phyloP scores from a whole-genome alignment of 2,797 vertebrate species.

The Cossypha caffra region DNA sequence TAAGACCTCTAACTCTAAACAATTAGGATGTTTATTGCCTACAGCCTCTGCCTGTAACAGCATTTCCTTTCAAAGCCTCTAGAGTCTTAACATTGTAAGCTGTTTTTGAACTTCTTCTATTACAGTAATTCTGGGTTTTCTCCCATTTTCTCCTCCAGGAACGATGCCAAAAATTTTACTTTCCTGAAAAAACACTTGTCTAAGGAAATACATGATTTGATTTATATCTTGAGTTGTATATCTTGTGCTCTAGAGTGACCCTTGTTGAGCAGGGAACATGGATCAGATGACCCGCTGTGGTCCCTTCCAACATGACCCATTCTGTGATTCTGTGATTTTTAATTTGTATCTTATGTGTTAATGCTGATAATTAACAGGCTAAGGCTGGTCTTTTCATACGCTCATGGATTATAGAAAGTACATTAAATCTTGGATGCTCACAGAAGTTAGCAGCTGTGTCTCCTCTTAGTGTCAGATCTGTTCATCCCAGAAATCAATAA shows the following conservation, averaged over 20 bases:
- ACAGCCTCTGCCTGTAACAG: neutral
- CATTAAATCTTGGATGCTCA: neutral
- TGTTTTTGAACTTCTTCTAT: neutral
- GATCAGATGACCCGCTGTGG: accelerated
- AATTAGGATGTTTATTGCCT: neutral
- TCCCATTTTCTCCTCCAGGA: neutral
- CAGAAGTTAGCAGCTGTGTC: neutral
- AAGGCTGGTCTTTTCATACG: neutral
- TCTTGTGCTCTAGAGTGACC: neutral
- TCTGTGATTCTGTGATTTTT: neutral
- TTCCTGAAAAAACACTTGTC: neutral
- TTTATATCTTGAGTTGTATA: neutral
- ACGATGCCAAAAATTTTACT: neutral
- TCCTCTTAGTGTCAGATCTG: neutral
- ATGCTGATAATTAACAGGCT: neutral
- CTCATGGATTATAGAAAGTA: neutral
- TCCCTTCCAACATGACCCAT: neutral
- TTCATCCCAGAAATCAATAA: slow-evolving; percentile 12
- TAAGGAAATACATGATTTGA: neutral
- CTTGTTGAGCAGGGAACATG: neutral
- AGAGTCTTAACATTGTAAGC: neutral
- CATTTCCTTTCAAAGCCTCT: neutral
- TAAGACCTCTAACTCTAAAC: neutral
- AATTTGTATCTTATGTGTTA: neutral
- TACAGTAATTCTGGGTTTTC: neutral